Percentiles rank a stretch among this genome's conserved stretches.
Conservation (phyloP, 2,797 vertebrate species). For the Melanotaenia trifasciata region DNA sequence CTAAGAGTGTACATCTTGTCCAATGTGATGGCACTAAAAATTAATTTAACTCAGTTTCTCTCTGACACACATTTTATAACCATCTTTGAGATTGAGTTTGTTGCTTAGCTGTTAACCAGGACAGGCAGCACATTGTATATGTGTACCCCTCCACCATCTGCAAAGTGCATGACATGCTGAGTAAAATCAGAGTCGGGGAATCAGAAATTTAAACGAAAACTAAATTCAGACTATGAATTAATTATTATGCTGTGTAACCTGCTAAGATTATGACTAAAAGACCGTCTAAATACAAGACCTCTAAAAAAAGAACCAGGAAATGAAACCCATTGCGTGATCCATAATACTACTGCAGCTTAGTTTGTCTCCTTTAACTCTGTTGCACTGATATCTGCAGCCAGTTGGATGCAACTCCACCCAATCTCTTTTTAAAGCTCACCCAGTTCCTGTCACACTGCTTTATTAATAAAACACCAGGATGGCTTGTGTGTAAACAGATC, state of each 20-base stretch:
- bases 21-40: not conserved
- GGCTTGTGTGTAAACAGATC: conserved; percentile 50
- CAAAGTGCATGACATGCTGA: not conserved
- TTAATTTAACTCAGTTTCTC: not conserved
- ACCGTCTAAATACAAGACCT: conserved; percentile 2
- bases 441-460: conserved; percentile 38
- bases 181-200: conserved; percentile 5
- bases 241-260: not conserved
- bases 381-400: conserved; percentile 35
- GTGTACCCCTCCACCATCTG: not conserved
- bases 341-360: conserved; percentile 30
- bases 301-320: conserved; percentile 33
- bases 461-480: conserved; percentile 58
- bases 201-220: not conserved
- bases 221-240: conserved; percentile 1
- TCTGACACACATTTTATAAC: not conserved
- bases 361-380: conserved; percentile 39
- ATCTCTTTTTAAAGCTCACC: conserved; percentile 45
- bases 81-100: conserved; percentile 5
- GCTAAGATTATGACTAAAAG: not conserved
- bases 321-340: conserved; percentile 32
- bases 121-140: conserved; percentile 1
- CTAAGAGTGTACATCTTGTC: not conserved
- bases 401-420: conserved; percentile 48
- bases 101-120: conserved; percentile 3